Evolutionary conservation across 92 coral and sea anemone species (phyloP).

Genomic region (Umimayanthus chanpuru): DNA sequence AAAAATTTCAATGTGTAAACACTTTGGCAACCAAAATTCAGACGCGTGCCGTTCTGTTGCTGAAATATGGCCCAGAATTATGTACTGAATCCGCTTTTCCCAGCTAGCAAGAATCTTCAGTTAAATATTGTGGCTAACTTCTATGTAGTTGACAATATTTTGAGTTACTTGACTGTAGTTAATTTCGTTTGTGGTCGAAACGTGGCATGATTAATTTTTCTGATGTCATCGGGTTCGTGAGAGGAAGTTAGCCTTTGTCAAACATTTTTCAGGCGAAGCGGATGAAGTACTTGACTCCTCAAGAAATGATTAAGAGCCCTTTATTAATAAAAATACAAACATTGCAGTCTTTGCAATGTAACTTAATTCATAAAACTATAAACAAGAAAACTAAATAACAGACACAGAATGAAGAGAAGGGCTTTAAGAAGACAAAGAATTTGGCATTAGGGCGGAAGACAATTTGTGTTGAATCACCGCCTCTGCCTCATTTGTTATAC

Average conservation of each 20-base stretch:
- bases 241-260: background rate
- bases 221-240: constrained; percentile 26
- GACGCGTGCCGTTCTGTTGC: background rate
- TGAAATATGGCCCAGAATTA: background rate
- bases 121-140: background rate
- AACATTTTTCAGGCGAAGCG: constrained; percentile 13
- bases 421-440: no score
- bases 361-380: no score
- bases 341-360: background rate
- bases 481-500: background rate
- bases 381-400: no score
- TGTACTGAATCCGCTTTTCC: background rate
- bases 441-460: no score
- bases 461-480: no score
- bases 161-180: background rate
- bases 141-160: background rate
- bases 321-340: background rate
- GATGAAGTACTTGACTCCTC: background rate
- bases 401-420: background rate
- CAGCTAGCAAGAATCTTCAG: background rate
- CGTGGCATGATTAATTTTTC: background rate
- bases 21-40: background rate
- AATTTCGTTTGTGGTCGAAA: background rate
- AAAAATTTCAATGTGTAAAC: no score
- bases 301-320: background rate